A percentile compares a stretch with the other conserved stretches of the same genome.
Evolutionary conservation across 1,140 invertebrate genomes (phyloP).

Genomic region (Trinorchestia longiramus): DNA sequence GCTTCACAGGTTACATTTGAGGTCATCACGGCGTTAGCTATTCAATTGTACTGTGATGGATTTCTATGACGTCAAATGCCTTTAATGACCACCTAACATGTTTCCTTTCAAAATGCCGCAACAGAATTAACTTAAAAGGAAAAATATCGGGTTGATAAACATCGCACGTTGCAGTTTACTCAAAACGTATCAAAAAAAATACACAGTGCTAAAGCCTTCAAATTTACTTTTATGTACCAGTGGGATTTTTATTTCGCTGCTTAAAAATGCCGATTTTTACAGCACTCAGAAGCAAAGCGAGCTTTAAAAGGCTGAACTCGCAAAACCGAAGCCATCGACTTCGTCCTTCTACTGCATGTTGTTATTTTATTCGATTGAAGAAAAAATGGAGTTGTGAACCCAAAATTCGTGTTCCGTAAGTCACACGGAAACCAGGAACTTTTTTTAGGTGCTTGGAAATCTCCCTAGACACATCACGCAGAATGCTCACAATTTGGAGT

Average conservation of each 20-base stretch:
- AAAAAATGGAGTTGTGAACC: neutral
- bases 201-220: too few species aligned
- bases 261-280: neutral
- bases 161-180: too few species aligned
- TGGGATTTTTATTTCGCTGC: neutral
- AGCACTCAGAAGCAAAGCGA: neutral
- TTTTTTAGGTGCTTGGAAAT: neutral
- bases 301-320: neutral
- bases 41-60: too few species aligned
- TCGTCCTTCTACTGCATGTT: neutral
- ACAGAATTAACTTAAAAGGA: too few species aligned
- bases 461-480: neutral
- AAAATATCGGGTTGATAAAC: too few species aligned
- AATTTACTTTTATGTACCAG: neutral
- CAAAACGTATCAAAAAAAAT: too few species aligned
- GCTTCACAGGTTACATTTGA: too few species aligned
- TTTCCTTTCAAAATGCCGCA: too few species aligned
- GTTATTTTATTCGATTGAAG: neutral
- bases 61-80: too few species aligned
- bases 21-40: too few species aligned
- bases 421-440: neutral
- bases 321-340: neutral
- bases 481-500: neutral
- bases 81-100: too few species aligned
- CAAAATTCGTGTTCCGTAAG: neutral